Conservation (phyloP, 1,140 invertebrate species). For the Lepidotrigona ventralis region DNA sequence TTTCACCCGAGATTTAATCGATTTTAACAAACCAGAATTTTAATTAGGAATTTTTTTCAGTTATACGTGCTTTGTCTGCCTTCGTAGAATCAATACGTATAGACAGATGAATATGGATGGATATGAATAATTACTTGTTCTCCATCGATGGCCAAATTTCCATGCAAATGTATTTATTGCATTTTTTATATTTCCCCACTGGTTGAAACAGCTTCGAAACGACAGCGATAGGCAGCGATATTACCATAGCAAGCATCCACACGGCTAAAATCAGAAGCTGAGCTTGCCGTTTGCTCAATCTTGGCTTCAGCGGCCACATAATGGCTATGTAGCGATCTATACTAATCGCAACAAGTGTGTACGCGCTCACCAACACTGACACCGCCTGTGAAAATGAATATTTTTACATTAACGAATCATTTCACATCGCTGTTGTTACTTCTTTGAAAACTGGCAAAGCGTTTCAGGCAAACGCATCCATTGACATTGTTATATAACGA, state of each 20-base stretch:
- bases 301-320: slow-evolving; percentile 90
- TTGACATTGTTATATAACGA: no score
- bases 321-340: slow-evolving; percentile 93
- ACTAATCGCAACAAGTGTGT: slow-evolving; percentile 92
- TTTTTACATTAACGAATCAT: background rate
- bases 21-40: no score
- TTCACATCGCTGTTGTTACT: background rate
- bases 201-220: slow-evolving; percentile 84
- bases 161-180: slow-evolving; percentile 84
- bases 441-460: no score
- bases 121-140: slow-evolving; percentile 74
- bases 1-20: no score
- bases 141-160: slow-evolving; percentile 83
- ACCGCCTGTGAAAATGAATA: slow-evolving; percentile 82
- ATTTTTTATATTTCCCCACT: slow-evolving; percentile 80
- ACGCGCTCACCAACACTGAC: slow-evolving; percentile 91
- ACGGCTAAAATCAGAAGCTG: slow-evolving; percentile 85
- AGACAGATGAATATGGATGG: background rate
- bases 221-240: slow-evolving; percentile 90
- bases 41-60: no score
- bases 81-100: background rate
- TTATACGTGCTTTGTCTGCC: no score
- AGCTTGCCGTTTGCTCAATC: slow-evolving; percentile 87
- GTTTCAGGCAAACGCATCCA: no score
- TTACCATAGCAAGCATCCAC: slow-evolving; percentile 89